These are phyloP conservation scores for Piliocolobus tephrosceles DNA, from an alignment of 2,113 vertebrate genomes.

Conservation along the genomic window DNA sequence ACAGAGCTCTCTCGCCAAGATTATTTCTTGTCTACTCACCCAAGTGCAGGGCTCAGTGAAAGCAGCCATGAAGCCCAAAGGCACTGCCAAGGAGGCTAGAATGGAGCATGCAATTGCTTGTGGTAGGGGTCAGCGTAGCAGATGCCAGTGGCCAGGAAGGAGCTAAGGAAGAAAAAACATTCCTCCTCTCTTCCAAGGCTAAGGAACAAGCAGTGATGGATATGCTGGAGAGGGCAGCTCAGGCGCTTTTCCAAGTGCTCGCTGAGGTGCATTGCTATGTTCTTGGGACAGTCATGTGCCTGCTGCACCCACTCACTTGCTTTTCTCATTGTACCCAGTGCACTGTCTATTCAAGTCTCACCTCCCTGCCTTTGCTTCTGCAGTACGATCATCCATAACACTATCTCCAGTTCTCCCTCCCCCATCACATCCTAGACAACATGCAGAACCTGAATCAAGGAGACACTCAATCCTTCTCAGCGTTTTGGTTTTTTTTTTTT, in stretches of 20 bases:
- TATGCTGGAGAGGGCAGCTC: no score
- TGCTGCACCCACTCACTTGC: background rate
- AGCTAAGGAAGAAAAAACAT: background rate
- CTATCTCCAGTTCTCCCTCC: background rate
- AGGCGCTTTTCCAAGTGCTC: background rate
- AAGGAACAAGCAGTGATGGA: background rate
- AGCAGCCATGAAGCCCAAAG: background rate
- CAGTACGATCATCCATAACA: accelerated
- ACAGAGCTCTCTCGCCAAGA: accelerated
- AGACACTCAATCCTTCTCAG: background rate
- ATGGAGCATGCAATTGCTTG: background rate
- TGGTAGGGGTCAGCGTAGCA: conserved; percentile 33
- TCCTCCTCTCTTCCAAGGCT: background rate
- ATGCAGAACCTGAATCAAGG: accelerated
- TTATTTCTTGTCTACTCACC: background rate
- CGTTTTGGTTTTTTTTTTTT: no score
- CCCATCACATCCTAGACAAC: background rate
- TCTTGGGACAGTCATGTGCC: background rate
- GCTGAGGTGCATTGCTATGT: background rate
- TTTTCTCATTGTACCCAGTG: accelerated
- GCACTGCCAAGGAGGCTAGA: background rate
- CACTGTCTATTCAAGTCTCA: no score
- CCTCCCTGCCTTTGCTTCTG: background rate
- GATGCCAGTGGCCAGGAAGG: background rate
- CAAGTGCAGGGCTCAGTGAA: background rate